phyloP scores from a whole-genome alignment of 2,888 invertebrate genomes.

The Acronicta alni region DNA sequence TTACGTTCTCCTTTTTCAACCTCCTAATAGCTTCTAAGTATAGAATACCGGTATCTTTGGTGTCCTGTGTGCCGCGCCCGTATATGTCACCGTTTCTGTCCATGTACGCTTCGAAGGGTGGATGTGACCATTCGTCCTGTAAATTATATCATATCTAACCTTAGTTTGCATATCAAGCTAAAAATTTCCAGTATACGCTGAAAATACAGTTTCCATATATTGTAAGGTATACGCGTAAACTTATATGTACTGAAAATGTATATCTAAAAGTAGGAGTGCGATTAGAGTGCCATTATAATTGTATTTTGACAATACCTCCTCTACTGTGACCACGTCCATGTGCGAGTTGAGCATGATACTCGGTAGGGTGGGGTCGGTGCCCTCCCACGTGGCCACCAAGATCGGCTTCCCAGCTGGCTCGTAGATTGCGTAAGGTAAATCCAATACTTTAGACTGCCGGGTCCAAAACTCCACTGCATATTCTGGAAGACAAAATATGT shows the following conservation, averaged over 20 bases:
- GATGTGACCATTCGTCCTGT: conserved; percentile 95
- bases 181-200: too few species aligned
- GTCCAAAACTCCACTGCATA: conserved; percentile 92
- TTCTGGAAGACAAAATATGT: conserved; percentile 78
- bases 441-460: conserved; percentile 91
- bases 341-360: conserved; percentile 97
- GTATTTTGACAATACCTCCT: conserved; percentile 86
- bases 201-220: too few species aligned
- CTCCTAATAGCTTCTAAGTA: conserved; percentile 76
- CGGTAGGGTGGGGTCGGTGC: conserved; percentile 92
- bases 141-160: conserved; percentile 41
- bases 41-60: conserved; percentile 90
- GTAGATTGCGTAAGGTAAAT: conserved; percentile 90
- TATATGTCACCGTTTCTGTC: conserved; percentile 95
- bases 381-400: conserved; percentile 92
- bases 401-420: conserved; percentile 76
- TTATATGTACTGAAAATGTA: too few species aligned
- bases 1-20: conserved; percentile 66
- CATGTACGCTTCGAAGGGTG: conserved; percentile 95
- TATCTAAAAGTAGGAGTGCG: too few species aligned
- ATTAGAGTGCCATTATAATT: too few species aligned
- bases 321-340: conserved; percentile 98
- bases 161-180: too few species aligned
- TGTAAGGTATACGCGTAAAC: too few species aligned
- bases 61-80: conserved; percentile 95